These are phyloP conservation scores for Listronotus bonariensis DNA, from an alignment of 1,140 invertebrate genomes.

Conservation along the genomic window DNA sequence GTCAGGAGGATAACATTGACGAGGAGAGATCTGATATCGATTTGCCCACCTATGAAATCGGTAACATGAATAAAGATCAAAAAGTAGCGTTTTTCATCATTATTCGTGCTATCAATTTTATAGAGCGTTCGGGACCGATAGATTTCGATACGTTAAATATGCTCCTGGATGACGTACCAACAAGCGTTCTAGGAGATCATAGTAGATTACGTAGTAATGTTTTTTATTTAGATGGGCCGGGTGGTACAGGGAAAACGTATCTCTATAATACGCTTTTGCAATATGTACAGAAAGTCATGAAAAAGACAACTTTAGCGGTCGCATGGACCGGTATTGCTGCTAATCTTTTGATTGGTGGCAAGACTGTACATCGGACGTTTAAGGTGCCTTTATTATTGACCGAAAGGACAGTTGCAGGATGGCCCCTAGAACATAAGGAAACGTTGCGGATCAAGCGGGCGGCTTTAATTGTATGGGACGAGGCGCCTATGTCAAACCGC, in stretches of 20 bases:
- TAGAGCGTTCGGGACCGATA: no score
- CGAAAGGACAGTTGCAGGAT: neutral
- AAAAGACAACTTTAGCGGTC: conserved; percentile 35
- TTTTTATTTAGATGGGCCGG: conserved; percentile 42
- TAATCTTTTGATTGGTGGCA: conserved; percentile 41
- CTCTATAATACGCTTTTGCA: conserved; percentile 41
- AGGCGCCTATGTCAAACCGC: conserved; percentile 46
- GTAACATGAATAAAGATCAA: no score
- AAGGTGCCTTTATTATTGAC: conserved; percentile 33
- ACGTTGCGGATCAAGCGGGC: neutral
- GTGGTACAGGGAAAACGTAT: conserved; percentile 46
- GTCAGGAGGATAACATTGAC: no score
- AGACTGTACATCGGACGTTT: conserved; percentile 47
- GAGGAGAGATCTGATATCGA: no score
- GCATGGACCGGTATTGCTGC: conserved; percentile 50
- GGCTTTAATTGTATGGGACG: conserved; percentile 48
- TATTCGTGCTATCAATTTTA: no score
- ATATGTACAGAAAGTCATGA: conserved; percentile 5
- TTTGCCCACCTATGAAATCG: no score
- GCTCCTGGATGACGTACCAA: no score
- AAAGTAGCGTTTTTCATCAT: no score
- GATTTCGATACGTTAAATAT: no score
- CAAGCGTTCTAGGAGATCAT: no score
- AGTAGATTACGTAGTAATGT: neutral
- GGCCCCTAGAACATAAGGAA: neutral